Evolutionary conservation across 2,888 invertebrate species (phyloP).

Genomic region (Sarcophaga subvicina): DNA sequence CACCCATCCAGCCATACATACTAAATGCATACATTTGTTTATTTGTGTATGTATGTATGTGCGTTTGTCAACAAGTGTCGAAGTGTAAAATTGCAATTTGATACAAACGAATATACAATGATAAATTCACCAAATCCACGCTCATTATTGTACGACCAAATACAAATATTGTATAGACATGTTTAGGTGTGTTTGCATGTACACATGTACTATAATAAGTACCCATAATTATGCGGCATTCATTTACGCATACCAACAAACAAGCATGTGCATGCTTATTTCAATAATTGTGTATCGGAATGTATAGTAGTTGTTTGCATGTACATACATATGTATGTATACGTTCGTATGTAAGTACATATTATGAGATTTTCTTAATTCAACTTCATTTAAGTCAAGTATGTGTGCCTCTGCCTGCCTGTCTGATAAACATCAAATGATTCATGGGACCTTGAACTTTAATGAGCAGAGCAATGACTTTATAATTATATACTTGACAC

Average conservation of each 20-base stretch:
- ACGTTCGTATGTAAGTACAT: not conserved
- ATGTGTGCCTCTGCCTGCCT: not conserved
- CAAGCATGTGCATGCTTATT: not conserved
- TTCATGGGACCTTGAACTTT: conserved; percentile 54
- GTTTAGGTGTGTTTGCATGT: not conserved
- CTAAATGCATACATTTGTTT: too few species aligned
- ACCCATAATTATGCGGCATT: not conserved
- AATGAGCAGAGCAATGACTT: conserved; percentile 56
- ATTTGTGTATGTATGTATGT: not conserved
- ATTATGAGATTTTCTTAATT: conserved; percentile 37
- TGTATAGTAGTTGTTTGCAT: not conserved
- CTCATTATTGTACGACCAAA: too few species aligned
- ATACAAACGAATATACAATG: not conserved
- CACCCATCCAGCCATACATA: too few species aligned
- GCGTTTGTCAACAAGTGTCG: not conserved
- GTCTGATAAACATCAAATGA: conserved; percentile 46
- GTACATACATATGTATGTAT: not conserved
- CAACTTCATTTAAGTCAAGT: conserved; percentile 26
- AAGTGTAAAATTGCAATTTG: conserved; percentile 18
- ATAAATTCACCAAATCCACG: too few species aligned
- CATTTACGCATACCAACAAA: not conserved
- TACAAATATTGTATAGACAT: not conserved
- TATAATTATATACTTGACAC: conserved; percentile 59
- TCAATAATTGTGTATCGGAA: not conserved
- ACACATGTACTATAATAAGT: not conserved